Evolutionary conservation across 2,113 vertebrate genomes (phyloP).

Genomic region (Rhinolophus ferrumequinum): DNA sequence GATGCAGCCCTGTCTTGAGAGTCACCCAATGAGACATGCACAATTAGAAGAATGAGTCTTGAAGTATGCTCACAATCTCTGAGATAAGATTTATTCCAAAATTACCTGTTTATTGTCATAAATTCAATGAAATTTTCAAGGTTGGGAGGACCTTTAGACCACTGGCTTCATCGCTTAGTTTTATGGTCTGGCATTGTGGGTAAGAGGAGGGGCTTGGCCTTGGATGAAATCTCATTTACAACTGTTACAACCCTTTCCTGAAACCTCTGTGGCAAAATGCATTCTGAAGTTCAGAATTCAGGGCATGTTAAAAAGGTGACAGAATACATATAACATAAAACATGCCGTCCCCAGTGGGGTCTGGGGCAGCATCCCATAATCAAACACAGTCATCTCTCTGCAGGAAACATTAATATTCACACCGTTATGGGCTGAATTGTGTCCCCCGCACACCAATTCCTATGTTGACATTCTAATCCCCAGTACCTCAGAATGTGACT

Average conservation of each 20-base stretch:
- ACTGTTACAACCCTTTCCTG: background rate
- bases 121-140: background rate
- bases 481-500: background rate
- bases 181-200: background rate
- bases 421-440: background rate
- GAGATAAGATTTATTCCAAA: conserved; percentile 27
- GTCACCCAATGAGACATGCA: background rate
- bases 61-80: background rate
- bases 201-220: background rate
- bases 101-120: background rate
- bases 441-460: background rate
- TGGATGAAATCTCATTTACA: background rate
- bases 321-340: background rate
- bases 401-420: background rate
- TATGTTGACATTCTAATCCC: background rate
- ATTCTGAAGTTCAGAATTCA: background rate
- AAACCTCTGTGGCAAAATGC: background rate
- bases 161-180: background rate
- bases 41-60: background rate
- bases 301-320: background rate
- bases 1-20: background rate
- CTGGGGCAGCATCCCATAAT: background rate
- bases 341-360: background rate
- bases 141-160: background rate
- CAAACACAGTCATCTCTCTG: background rate